Evolutionary conservation across 2,113 vertebrate species (phyloP).

Genomic region (Tyto alba): DNA sequence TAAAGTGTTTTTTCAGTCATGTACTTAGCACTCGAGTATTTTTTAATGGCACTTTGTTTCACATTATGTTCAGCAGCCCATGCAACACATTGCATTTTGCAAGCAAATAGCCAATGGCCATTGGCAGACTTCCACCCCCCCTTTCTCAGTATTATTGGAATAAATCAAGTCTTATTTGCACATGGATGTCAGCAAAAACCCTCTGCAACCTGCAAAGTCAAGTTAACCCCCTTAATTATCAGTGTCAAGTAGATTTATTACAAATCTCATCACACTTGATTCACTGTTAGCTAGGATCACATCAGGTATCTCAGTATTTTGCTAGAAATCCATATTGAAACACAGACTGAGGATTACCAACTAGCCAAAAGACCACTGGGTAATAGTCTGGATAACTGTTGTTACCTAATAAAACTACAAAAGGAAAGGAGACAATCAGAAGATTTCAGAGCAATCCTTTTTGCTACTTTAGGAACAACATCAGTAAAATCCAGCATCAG

Average conservation of each 20-base stretch:
- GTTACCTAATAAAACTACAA: neutral
- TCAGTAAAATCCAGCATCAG: neutral
- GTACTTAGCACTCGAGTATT: constrained; percentile 64
- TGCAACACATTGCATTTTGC: constrained; percentile 60
- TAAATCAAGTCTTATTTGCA: constrained; percentile 14
- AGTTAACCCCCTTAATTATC: neutral
- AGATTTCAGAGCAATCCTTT: neutral
- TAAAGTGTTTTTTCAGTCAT: constrained; percentile 65
- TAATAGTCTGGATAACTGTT: neutral
- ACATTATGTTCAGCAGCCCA: constrained; percentile 75
- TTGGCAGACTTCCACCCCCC: neutral
- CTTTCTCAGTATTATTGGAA: neutral
- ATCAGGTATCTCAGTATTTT: neutral
- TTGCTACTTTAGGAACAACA: neutral
- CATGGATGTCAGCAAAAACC: neutral
- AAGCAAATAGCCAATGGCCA: constrained; percentile 47
- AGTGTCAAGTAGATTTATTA: neutral
- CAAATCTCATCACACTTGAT: neutral
- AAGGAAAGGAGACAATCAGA: neutral
- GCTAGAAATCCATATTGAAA: neutral
- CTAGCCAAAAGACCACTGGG: neutral
- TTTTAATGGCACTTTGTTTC: constrained; percentile 75
- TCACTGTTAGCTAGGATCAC: neutral
- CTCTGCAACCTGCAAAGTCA: constrained; percentile 1
- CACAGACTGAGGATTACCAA: neutral